Evolutionary conservation across 2,888 invertebrate species (phyloP).

Genomic region (Eurytoma adleriae): DNA sequence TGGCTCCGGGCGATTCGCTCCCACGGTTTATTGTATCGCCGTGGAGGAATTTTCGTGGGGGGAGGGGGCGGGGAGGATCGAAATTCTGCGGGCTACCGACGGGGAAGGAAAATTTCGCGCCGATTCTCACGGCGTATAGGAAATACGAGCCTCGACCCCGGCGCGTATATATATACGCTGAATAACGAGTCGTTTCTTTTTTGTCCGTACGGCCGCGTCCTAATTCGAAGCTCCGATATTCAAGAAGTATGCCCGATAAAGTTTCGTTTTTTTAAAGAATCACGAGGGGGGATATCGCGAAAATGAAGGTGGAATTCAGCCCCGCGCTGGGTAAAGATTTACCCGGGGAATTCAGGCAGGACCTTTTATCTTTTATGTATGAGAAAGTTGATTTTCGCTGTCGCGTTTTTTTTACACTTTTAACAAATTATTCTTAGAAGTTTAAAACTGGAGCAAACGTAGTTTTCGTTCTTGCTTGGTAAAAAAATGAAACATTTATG

Average conservation of each 20-base stretch:
- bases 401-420: too few relatives aligned
- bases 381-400: too few relatives aligned
- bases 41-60: background rate
- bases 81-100: background rate
- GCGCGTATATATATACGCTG: background rate
- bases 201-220: background rate
- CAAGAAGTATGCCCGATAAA: conserved; percentile 2
- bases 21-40: conserved; percentile 23
- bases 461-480: too few relatives aligned
- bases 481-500: too few relatives aligned
- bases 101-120: background rate
- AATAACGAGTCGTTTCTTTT: background rate
- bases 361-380: too few relatives aligned
- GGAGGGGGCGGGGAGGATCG: background rate
- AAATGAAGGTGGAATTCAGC: conserved; percentile 7
- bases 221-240: background rate
- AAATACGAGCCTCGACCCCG: background rate
- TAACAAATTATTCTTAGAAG: too few relatives aligned
- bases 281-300: background rate
- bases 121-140: background rate
- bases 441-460: too few relatives aligned
- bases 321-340: too few relatives aligned
- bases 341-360: too few relatives aligned
- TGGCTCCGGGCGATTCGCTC: background rate
- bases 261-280: background rate